Evolutionary conservation across 2,113 vertebrate species (phyloP), one percentile per base, ranked within the genome.

Genomic region (Eulemur macaco): DNA sequence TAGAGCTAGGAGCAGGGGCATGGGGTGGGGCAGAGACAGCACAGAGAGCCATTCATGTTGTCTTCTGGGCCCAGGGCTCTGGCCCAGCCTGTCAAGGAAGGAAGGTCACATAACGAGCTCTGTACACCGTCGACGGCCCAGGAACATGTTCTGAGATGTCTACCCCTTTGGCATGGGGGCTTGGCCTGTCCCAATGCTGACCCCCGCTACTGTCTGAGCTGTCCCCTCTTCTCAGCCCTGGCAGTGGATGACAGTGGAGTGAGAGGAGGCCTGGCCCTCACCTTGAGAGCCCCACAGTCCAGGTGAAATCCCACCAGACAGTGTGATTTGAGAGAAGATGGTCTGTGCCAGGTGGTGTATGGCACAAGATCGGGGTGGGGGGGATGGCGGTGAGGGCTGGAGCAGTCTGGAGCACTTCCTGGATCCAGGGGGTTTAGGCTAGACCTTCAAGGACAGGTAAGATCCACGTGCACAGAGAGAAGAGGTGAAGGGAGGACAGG

Each of bases 391-490:
- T 52, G 69, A 77, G 60, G 76, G 37, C 60, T 42, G 27, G 37
- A 68, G 45, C 77, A 21, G 54, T 14, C 68, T 60, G 60, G 82
- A 78, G 23, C 14, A 37, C 68, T 89, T 95, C 83, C 80, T 95
- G 42, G 47, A 77, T 39, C 50, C 6, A 31, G 42, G 17, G 25
- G 4, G 7, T 29, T 83, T 80, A 63, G 73, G n/a, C 56, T 82
- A 64, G 56, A 52, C 42, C 45, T 86, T 89, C 66, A 94, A 94
- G 94, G 93, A 84, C 47, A 39, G 92, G 68, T 52, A 21, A 93
- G 66, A 66, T 21, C 37, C 21, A 3, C 1, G 0, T 29, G 66
- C 29, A 12, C 14, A 76, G 15, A n/a, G 52, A 58, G 56, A 60
- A 87, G 25, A 78, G 58, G 23, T 50, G 60, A 84, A 71, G 15